phyloP scores from a whole-genome alignment of 2,797 vertebrate genomes.

The Poliocrania exsul region DNA sequence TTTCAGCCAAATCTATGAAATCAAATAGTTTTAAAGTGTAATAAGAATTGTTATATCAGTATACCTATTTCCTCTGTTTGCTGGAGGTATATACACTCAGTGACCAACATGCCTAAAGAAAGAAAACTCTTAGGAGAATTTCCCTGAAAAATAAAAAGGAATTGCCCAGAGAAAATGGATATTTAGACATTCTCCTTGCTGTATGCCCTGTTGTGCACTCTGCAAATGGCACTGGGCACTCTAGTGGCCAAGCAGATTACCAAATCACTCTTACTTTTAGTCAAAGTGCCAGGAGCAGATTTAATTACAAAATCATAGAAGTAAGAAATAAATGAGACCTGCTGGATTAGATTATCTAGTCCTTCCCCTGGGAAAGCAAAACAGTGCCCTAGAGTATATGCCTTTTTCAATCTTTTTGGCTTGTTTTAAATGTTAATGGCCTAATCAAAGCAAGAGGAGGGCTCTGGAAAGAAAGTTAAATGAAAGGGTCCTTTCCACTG shows the following conservation, averaged over 20 bases:
- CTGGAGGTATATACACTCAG: neutral
- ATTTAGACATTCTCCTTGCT: neutral
- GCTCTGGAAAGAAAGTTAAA: slow-evolving; percentile 20
- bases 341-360: slow-evolving; percentile 52
- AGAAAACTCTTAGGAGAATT: neutral
- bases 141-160: neutral
- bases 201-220: neutral
- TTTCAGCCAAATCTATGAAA: neutral
- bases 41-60: neutral
- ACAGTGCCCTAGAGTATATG: neutral
- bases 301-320: slow-evolving; percentile 65
- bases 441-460: slow-evolving; percentile 30
- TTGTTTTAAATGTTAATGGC: slow-evolving; percentile 41
- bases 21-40: neutral
- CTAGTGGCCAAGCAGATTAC: slow-evolving; percentile 35
- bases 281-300: slow-evolving; percentile 54
- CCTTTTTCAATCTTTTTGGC: slow-evolving; percentile 15
- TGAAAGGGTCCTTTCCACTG: neutral
- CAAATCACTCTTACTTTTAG: slow-evolving; percentile 37
- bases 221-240: neutral
- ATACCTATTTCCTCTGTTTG: neutral
- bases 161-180: neutral
- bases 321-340: slow-evolving; percentile 47
- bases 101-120: neutral
- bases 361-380: neutral